Conservation (phyloP, 2,797 vertebrate species). For the Leptoclinus maculatus region DNA sequence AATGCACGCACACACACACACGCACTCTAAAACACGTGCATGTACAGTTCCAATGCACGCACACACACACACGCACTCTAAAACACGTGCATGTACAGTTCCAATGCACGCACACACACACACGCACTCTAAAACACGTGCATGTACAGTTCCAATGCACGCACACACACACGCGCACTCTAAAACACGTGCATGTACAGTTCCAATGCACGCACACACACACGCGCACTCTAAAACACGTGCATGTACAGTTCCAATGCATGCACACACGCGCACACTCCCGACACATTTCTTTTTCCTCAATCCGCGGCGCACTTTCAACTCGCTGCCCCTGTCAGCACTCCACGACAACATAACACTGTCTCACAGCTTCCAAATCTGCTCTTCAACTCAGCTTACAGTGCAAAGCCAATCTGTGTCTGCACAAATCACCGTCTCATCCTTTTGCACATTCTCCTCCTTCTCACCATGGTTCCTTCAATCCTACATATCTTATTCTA, state of each 20-base stretch:
- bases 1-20: neutral
- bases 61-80: slow-evolving; percentile 75
- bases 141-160: too few species aligned
- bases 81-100: slow-evolving; percentile 10
- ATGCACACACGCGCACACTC: neutral
- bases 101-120: neutral
- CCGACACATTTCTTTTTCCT: neutral
- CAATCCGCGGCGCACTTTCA: slow-evolving; percentile 41
- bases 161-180: slow-evolving; percentile 75
- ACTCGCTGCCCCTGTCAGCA: slow-evolving; percentile 47
- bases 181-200: slow-evolving; percentile 9
- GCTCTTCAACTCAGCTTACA: slow-evolving; percentile 69
- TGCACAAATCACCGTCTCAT: slow-evolving; percentile 71
- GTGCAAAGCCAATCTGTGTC: slow-evolving; percentile 72
- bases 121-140: too few species aligned
- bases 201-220: slow-evolving; percentile 42
- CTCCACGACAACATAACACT: slow-evolving; percentile 64
- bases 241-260: too few species aligned
- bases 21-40: too few species aligned
- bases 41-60: too few species aligned
- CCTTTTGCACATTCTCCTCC: slow-evolving; percentile 53
- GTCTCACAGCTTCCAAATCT: slow-evolving; percentile 73
- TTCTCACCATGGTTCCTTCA: slow-evolving; percentile 55
- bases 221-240: too few species aligned
- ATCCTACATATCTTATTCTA: slow-evolving; percentile 45